phyloP scores from a whole-genome alignment of 2,113 vertebrate genomes.

The Bufo gargarizans region DNA sequence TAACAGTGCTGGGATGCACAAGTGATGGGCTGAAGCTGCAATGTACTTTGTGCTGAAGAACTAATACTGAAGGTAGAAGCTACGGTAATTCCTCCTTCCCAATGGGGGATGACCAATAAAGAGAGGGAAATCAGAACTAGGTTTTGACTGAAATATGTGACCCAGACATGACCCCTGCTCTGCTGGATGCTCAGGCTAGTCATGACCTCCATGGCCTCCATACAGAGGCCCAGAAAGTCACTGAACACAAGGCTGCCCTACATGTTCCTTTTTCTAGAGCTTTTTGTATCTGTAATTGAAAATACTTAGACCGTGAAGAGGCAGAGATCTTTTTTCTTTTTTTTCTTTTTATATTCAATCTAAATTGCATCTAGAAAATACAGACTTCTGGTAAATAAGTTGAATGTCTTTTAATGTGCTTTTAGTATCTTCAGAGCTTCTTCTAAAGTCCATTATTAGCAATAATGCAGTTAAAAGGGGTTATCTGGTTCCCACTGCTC shows the following conservation, averaged over 20 bases:
- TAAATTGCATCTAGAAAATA: constrained; percentile 24
- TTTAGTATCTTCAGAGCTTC: background rate
- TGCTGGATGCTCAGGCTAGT: too few relatives aligned
- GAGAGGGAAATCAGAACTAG: too few relatives aligned
- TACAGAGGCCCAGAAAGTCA: too few relatives aligned
- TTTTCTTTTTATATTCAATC: background rate
- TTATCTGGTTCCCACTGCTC: background rate
- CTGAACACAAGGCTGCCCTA: background rate
- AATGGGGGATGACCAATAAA: too few relatives aligned
- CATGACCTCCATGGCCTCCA: too few relatives aligned
- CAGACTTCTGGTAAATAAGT: background rate
- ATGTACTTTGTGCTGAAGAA: too few relatives aligned
- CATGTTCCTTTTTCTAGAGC: background rate
- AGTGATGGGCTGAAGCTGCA: too few relatives aligned
- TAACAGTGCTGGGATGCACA: too few relatives aligned
- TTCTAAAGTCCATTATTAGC: background rate
- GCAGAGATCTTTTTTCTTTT: background rate
- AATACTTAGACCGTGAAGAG: constrained; percentile 41
- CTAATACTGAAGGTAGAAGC: too few relatives aligned
- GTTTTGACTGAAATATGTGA: too few relatives aligned
- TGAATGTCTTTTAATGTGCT: background rate
- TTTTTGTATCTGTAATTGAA: constrained; percentile 38
- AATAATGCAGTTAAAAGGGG: background rate
- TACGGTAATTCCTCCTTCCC: too few relatives aligned
- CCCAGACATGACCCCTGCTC: too few relatives aligned